Conservation (phyloP, 2,113 vertebrate species). For the Carettochelys insculpta region DNA sequence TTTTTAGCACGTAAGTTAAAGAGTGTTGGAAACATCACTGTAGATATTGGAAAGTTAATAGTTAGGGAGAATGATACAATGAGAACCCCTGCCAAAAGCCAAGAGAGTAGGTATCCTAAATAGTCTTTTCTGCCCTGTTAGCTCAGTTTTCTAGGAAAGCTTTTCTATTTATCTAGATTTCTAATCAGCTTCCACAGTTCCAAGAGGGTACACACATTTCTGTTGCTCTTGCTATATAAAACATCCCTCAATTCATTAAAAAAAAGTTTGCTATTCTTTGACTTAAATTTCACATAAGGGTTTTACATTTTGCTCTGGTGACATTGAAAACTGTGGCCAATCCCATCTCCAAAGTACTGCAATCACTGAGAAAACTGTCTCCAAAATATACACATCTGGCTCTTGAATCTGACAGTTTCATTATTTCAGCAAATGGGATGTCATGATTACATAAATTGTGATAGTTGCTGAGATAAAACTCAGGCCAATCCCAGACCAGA, state of each 20-base stretch:
- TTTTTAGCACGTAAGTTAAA: too few species aligned
- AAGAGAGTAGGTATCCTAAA: not conserved
- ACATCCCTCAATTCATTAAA: not conserved
- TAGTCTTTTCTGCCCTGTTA: not conserved
- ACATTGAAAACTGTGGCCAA: not conserved
- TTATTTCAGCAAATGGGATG: not conserved
- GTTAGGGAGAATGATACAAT: rapidly evolving
- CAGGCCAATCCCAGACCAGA: not conserved
- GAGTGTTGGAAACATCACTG: too few species aligned
- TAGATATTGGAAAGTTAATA: too few species aligned
- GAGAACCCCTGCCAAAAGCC: not conserved
- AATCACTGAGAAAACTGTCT: not conserved
- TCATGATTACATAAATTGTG: not conserved
- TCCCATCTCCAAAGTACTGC: not conserved
- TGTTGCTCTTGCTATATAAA: rapidly evolving
- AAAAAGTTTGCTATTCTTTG: not conserved
- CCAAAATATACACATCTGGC: not conserved
- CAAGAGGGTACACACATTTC: not conserved
- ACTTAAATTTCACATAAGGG: not conserved
- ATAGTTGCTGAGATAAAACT: not conserved
- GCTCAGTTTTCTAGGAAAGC: not conserved
- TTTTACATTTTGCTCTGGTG: not conserved
- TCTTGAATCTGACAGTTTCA: not conserved
- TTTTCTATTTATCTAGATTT: not conserved
- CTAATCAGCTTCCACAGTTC: not conserved